A percentile compares a stretch with the other conserved stretches of the same genome.
These are phyloP conservation scores for Andrena minutula DNA, from an alignment of 2,888 invertebrate species.

Conservation along the genomic window DNA sequence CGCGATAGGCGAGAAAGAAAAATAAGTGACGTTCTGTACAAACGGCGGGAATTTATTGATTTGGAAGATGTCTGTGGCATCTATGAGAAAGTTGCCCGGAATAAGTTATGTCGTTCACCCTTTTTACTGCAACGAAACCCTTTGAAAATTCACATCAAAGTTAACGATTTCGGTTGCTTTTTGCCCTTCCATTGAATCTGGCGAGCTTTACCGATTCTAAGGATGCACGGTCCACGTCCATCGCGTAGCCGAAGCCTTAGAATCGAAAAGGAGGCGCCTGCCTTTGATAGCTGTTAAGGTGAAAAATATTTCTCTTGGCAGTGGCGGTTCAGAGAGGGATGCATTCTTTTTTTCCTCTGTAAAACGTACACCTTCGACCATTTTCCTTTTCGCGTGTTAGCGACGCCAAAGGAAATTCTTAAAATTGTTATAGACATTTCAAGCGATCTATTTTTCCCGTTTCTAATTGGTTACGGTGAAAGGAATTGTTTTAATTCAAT, in stretches of 20 bases:
- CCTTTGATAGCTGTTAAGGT: constrained; percentile 54
- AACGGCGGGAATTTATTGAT: background rate
- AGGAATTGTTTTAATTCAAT: background rate
- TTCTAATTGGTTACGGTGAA: background rate
- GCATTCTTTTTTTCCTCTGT: background rate
- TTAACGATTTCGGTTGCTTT: constrained; percentile 62
- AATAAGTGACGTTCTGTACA: background rate
- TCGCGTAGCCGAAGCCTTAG: constrained; percentile 32
- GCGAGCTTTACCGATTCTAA: constrained; percentile 45
- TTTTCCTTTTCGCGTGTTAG: constrained; percentile 1
- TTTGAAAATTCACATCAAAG: constrained; percentile 54
- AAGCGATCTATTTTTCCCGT: background rate
- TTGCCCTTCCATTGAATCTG: constrained; percentile 39
- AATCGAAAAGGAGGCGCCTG: constrained; percentile 37
- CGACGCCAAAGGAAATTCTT: constrained; percentile 1
- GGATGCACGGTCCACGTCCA: constrained; percentile 40
- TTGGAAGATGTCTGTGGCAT: background rate
- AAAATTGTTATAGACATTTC: background rate
- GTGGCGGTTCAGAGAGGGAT: constrained; percentile 1
- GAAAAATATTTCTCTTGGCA: constrained; percentile 53
- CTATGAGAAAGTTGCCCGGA: background rate
- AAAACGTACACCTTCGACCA: constrained; percentile 17
- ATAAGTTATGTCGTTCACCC: constrained; percentile 22
- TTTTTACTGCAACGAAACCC: constrained; percentile 19
- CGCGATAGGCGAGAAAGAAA: background rate